These are phyloP conservation scores for Trissolcus japonicus DNA, from an alignment of 2,888 invertebrate genomes.

Conservation along the genomic window DNA sequence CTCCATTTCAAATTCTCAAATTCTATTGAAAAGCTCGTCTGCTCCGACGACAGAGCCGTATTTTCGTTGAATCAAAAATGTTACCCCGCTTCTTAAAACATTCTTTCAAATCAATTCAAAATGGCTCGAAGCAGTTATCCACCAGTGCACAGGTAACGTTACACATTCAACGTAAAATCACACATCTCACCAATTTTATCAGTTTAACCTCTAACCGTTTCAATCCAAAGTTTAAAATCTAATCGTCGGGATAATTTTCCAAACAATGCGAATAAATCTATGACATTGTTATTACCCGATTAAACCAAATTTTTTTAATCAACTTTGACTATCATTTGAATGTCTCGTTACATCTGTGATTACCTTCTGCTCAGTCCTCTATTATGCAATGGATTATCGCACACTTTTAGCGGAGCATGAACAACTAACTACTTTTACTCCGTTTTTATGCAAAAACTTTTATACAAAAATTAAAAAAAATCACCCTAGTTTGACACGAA, in stretches of 20 bases:
- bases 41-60: constrained; percentile 8
- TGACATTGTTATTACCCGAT: no score
- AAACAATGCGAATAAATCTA: no score
- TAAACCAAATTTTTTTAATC: no score
- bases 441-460: no score
- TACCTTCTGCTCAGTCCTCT: constrained; percentile 5
- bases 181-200: no score
- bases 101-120: constrained; percentile 64
- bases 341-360: constrained; percentile 1
- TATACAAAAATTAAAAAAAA: not conserved
- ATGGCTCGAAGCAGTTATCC: constrained; percentile 70
- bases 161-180: not conserved
- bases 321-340: constrained; percentile 5
- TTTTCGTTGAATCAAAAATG: constrained; percentile 62
- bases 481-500: not conserved
- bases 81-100: constrained; percentile 70
- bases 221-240: no score
- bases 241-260: no score
- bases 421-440: no score
- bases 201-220: no score
- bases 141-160: constrained; percentile 68
- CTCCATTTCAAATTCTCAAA: no score
- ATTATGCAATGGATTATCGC: constrained; percentile 25
- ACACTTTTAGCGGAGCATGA: constrained; percentile 3
- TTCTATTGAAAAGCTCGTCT: constrained; percentile 21